A percentile compares a stretch with the other conserved stretches of the same genome.
These are phyloP conservation scores for Erythrocercus mccallii DNA, from an alignment of 2,113 vertebrate species.

Conservation along the genomic window DNA sequence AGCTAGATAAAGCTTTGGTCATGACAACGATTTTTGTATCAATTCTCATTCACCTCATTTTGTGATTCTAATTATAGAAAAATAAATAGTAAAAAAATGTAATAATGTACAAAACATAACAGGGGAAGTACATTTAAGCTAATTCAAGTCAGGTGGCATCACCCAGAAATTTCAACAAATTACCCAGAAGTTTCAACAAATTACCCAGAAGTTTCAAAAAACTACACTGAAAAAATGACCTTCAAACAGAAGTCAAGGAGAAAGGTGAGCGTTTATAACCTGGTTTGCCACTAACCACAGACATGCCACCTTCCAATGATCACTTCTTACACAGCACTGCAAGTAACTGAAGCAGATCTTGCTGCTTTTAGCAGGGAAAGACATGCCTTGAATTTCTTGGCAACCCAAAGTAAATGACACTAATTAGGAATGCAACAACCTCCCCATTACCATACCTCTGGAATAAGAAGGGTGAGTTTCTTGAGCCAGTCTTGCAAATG, in stretches of 20 bases:
- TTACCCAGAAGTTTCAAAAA: neutral
- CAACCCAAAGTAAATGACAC: neutral
- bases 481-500: conserved; percentile 96
- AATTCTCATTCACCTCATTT: neutral
- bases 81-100: neutral
- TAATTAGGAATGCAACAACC: neutral
- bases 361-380: neutral
- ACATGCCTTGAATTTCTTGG: neutral
- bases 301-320: neutral
- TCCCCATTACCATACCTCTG: conserved; percentile 81
- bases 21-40: neutral
- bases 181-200: neutral
- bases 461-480: conserved; percentile 95
- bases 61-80: neutral
- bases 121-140: neutral
- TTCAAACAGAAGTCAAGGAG: neutral
- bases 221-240: neutral
- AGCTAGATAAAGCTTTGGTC: neutral
- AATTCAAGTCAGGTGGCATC: neutral
- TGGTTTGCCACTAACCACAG: neutral
- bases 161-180: neutral
- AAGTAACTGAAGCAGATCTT: neutral
- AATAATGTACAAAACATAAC: neutral
- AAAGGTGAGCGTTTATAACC: neutral
- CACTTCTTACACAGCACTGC: neutral